Percentiles rank a stretch among this genome's conserved stretches.
Evolutionary conservation across 2,113 vertebrate genomes (phyloP).

Genomic region (Shinisaurus crocodilurus): DNA sequence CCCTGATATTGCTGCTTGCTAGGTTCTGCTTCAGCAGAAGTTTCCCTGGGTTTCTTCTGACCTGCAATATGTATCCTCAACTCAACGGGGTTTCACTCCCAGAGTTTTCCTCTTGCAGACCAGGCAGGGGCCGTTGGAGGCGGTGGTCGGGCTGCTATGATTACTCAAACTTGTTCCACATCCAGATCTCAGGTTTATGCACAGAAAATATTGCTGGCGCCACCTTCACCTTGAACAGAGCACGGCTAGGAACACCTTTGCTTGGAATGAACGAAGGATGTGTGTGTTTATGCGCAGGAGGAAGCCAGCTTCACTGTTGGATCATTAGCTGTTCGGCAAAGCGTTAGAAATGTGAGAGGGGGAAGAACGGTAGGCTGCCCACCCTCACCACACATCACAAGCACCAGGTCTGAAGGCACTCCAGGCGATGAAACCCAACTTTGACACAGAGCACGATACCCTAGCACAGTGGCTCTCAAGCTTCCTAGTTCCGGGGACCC

Average conservation of each 20-base stretch:
- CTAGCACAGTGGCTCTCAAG: not conserved
- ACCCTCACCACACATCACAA: not conserved
- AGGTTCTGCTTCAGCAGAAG: slow-evolving; percentile 24
- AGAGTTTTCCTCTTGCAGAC: not conserved
- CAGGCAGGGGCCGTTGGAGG: too few relatives aligned
- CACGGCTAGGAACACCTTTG: not conserved
- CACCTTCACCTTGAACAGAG: not conserved
- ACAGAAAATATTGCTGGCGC: not conserved
- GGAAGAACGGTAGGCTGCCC: too few relatives aligned
- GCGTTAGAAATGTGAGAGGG: not conserved
- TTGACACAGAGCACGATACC: not conserved
- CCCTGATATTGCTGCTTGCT: slow-evolving; percentile 10
- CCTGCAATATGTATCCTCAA: not conserved
- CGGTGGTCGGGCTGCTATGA: not conserved
- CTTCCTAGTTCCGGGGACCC: not conserved
- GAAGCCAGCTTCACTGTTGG: not conserved
- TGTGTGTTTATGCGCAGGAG: not conserved
- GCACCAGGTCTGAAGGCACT: not conserved
- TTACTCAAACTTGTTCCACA: not conserved
- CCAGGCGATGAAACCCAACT: not conserved
- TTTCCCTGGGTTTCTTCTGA: not conserved
- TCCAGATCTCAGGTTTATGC: not conserved
- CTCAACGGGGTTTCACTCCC: not conserved
- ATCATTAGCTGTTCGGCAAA: not conserved
- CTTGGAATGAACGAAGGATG: not conserved